Conservation (phyloP, 1,140 invertebrate genomes). For the Drosophila gunungcola region DNA sequence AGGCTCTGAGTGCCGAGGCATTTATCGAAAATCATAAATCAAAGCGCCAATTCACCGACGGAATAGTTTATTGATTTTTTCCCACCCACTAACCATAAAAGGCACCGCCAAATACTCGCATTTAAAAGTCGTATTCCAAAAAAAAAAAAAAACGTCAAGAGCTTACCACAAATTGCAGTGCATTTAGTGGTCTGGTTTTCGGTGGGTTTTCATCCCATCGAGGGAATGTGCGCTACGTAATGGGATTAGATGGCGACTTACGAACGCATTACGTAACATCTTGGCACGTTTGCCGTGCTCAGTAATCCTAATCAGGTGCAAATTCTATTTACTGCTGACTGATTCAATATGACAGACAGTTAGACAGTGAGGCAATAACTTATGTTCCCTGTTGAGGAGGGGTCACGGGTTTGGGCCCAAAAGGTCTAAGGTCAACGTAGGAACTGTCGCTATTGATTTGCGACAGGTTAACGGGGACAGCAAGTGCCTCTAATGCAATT, state of each 20-base stretch:
- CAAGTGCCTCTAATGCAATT: constrained; percentile 64
- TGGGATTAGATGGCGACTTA: constrained; percentile 73
- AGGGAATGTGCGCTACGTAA: constrained; percentile 35
- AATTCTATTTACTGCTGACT: constrained; percentile 72
- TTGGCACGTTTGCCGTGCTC: constrained; percentile 39
- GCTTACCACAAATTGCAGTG: constrained; percentile 54
- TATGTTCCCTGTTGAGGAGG: constrained; percentile 34
- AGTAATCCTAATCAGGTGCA: constrained; percentile 66
- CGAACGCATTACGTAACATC: constrained; percentile 65
- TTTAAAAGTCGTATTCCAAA: constrained; percentile 8
- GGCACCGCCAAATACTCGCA: constrained; percentile 21
- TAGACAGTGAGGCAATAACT: constrained; percentile 46
- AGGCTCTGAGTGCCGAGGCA: constrained; percentile 40
- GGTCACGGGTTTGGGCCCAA: background rate
- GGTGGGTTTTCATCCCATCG: constrained; percentile 10
- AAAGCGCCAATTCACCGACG: constrained; percentile 41
- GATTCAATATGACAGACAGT: constrained; percentile 73
- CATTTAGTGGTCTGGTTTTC: constrained; percentile 51
- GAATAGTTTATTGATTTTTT: constrained; percentile 48
- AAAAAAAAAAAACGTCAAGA: background rate
- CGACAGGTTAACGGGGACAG: constrained; percentile 5
- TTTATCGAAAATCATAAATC: constrained; percentile 53
- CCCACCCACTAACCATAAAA: constrained; percentile 28
- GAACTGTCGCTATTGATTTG: constrained; percentile 67
- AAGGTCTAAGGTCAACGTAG: background rate